These are phyloP conservation scores for Chlorocebus sabaeus DNA, from an alignment of 2,113 vertebrate species.

Conservation along the genomic window DNA sequence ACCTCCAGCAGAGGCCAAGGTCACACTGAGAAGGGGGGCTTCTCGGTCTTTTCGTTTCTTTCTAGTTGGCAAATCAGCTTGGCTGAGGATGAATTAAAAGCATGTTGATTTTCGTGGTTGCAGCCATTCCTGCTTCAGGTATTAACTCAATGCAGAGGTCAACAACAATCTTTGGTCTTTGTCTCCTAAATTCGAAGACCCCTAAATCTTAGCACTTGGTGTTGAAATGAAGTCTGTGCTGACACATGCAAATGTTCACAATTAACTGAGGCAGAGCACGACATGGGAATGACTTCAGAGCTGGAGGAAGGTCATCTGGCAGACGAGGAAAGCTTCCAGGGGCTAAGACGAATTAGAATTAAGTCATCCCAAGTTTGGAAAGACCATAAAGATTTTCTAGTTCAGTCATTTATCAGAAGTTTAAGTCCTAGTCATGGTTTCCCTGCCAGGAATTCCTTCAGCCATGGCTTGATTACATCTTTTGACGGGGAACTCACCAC, in stretches of 20 bases:
- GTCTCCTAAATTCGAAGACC: not conserved
- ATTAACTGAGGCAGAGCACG: not conserved
- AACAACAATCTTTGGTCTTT: not conserved
- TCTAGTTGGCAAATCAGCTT: not conserved
- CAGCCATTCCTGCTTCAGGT: not conserved
- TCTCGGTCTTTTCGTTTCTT: no score
- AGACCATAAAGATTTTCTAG: not conserved
- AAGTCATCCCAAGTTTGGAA: not conserved
- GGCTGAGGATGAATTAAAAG: not conserved
- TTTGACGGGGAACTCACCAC: not conserved
- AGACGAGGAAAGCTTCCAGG: not conserved
- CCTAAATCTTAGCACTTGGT: not conserved
- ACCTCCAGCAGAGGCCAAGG: accelerated
- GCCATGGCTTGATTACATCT: not conserved
- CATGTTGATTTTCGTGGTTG: not conserved
- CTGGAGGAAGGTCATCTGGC: not conserved
- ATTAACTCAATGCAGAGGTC: not conserved
- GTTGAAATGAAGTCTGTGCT: not conserved
- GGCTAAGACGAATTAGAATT: not conserved
- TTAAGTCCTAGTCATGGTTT: not conserved
- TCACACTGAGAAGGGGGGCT: not conserved
- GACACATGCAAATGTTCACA: not conserved
- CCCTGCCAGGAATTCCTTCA: not conserved
- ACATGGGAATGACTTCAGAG: not conserved
- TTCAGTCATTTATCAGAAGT: not conserved